A percentile compares a stretch with the other conserved stretches of the same genome.
These are phyloP conservation scores for Drosophila kambysellisi DNA, from an alignment of 2,888 invertebrate species.

Conservation along the genomic window DNA sequence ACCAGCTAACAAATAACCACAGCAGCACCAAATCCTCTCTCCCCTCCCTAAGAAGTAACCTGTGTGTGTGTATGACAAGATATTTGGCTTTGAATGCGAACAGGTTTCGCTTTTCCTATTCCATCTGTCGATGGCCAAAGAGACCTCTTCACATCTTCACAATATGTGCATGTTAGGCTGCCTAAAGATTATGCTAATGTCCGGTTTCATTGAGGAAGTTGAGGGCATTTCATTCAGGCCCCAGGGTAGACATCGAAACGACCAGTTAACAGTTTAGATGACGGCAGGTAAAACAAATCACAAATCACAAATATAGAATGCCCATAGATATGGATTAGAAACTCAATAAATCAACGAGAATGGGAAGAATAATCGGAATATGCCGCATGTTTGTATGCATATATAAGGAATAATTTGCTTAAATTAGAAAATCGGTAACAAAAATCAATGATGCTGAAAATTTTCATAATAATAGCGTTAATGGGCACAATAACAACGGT, in stretches of 20 bases:
- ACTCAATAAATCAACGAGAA: constrained; percentile 67
- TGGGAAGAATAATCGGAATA: constrained; percentile 1
- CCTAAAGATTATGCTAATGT: constrained; percentile 71
- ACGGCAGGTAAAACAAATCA: constrained; percentile 29
- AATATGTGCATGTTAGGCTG: constrained; percentile 19
- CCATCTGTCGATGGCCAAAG: constrained; percentile 5
- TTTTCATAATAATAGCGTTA: constrained; percentile 81
- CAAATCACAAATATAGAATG: constrained; percentile 47
- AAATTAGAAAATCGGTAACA: constrained; percentile 81
- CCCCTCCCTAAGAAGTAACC: constrained; percentile 29
- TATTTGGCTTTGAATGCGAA: constrained; percentile 66
- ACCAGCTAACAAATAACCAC: constrained; percentile 77
- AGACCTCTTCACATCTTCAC: constrained; percentile 34
- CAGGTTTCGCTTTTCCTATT: constrained; percentile 62
- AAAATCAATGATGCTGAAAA: constrained; percentile 81
- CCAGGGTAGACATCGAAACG: constrained; percentile 66
- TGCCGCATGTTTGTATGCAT: neutral
- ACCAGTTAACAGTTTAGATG: constrained; percentile 67
- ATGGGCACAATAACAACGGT: constrained; percentile 73
- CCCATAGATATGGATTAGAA: constrained; percentile 41
- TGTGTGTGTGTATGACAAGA: constrained; percentile 65
- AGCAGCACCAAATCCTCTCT: constrained; percentile 25
- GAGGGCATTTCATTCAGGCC: constrained; percentile 70
- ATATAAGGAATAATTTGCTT: constrained; percentile 71
- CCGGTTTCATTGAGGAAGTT: constrained; percentile 76